Base-by-base conservation (phyloP, 2,113 vertebrate genomes). In the Heterotis niloticus region DNA sequence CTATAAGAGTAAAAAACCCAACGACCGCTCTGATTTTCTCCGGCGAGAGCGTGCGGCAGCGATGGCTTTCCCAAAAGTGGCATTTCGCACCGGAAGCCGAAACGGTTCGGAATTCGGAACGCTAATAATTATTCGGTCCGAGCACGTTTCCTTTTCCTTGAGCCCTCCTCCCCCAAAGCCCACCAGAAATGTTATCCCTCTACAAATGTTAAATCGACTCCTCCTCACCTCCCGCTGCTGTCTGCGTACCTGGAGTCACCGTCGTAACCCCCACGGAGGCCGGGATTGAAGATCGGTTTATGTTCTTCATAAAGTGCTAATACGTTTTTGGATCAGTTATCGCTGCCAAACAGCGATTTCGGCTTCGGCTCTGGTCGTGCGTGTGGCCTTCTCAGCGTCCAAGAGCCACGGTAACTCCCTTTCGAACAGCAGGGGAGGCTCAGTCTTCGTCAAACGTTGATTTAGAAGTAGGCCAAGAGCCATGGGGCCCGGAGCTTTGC, bases 401-500 rank as follows among this genome's bases (percentile, higher is more conserved):
- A 23, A 77, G 81, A 86, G 78, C 80, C 80, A 81, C 65, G 79
- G 79, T 84, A 83, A 84, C 87, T 86, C 85, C 80, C 78, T 66
- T 78, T 85, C 79, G 78, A 82, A 81, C 85, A 87, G 79, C 81
- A 83, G 83, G 83, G 88, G 83, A 87, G 81, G 79, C 80, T 86
- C 64, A 77, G 78, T 86, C 81, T 85, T 86, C 85, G 86, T 87
- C 85, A 89, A 89, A 89, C 87, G 86, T 83, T 84, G 85, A 88
- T 88, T 89, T 83, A 88, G 87, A 90, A 88, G 86, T 88, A 88
- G 88, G 89, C 84, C 88, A 88, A 80, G 83, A 89, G 88, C 87
- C 77, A 60, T 83, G 87, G 87, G 88, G 85, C 85, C 54, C 52
- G 73, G 20, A 79, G 84, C 84, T 66, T n/a, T 66, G 78, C 44